These are phyloP conservation scores for Eulimnadia texana DNA, from an alignment of 1,140 invertebrate species.

Conservation along the genomic window DNA sequence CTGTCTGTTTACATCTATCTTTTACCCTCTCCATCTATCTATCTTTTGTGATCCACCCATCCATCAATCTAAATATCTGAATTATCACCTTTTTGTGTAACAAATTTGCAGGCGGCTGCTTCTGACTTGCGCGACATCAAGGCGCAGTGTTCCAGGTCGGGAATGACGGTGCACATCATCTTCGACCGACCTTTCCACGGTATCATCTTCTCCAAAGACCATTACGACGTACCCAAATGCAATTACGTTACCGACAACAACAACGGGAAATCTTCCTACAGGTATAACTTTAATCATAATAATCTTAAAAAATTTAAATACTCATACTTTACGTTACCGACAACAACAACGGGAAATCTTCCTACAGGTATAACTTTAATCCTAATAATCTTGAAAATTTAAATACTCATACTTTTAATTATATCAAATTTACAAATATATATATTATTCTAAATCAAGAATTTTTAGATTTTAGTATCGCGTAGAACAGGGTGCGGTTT, in stretches of 20 bases:
- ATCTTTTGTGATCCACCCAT: too few relatives aligned
- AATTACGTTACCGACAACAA: conserved; percentile 9
- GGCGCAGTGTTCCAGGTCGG: conserved; percentile 21
- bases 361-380: conserved; percentile 2
- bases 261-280: conserved; percentile 6
- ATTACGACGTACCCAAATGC: conserved; percentile 13
- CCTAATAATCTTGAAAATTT: too few relatives aligned
- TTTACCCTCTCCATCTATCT: too few relatives aligned
- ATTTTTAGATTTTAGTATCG: too few relatives aligned
- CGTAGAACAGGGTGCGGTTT: too few relatives aligned
- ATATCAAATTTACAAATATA: too few relatives aligned
- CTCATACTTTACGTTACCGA: conserved; percentile 8
- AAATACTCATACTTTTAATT: too few relatives aligned
- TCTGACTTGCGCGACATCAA: background rate
- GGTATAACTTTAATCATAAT: background rate
- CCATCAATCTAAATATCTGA: too few relatives aligned
- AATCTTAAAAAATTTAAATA: too few relatives aligned
- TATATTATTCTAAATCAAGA: too few relatives aligned
- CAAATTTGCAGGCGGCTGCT: background rate
- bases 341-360: background rate
- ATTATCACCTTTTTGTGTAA: too few relatives aligned
- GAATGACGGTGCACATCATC: conserved; percentile 12
- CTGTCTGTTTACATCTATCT: too few relatives aligned
- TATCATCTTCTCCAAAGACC: conserved; percentile 13
- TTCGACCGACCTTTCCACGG: conserved; percentile 16